phyloP scores from a whole-genome alignment of 1,140 invertebrate species.

The Oncopeltus fasciatus region DNA sequence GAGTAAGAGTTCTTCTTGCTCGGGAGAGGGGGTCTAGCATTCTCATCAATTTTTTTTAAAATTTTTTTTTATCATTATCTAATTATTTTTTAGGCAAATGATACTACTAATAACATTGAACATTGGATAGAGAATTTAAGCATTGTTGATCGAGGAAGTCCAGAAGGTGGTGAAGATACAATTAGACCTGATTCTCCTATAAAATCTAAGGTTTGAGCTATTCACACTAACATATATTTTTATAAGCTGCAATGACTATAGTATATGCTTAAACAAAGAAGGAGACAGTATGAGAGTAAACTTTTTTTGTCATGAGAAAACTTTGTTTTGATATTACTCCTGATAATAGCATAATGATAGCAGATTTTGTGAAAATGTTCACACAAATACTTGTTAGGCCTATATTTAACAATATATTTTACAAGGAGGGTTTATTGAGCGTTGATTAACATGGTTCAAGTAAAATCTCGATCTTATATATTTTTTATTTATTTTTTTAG shows the following conservation, averaged over 20 bases:
- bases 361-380: not conserved
- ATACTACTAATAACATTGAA: constrained; percentile 37
- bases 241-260: not conserved
- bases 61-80: not conserved
- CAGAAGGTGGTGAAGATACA: constrained; percentile 44
- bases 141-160: constrained; percentile 33
- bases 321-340: not conserved
- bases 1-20: no score
- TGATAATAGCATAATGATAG: not conserved
- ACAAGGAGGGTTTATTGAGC: no score
- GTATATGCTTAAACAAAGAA: not conserved
- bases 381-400: no score
- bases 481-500: no score
- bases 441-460: no score
- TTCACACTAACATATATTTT: not conserved
- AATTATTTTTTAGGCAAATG: not conserved
- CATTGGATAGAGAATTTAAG: constrained; percentile 12
- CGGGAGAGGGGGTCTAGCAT: no score
- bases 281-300: not conserved
- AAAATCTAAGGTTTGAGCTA: not conserved
- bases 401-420: no score
- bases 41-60: not conserved
- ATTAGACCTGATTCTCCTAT: constrained; percentile 28
- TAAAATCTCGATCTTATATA: no score
- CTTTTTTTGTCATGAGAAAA: not conserved